Evolutionary conservation across 2,797 vertebrate species (phyloP).

Genomic region (Phrynocephalus vlangalii): DNA sequence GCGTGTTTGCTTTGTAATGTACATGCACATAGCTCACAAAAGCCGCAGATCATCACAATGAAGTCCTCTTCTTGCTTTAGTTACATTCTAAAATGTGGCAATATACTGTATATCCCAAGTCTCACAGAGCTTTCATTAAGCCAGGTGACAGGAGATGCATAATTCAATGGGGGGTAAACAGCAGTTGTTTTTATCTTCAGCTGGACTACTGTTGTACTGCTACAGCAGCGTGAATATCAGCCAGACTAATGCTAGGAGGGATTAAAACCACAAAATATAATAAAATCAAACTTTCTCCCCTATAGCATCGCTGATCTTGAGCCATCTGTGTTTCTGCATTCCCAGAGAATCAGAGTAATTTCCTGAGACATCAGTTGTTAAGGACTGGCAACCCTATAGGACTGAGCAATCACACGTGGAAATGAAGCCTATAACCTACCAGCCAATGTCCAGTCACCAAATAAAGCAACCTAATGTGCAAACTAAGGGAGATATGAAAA

Average conservation of each 20-base stretch:
- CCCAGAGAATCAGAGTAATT: no score
- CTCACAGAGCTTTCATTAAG: not conserved
- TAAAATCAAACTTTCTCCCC: no score
- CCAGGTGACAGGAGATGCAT: conserved; percentile 1
- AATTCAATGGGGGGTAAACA: conserved; percentile 18
- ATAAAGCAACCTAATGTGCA: no score
- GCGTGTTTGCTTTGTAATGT: not conserved
- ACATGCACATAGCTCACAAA: not conserved
- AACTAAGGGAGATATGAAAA: no score
- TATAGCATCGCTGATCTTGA: no score
- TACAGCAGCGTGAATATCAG: not conserved
- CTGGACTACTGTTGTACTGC: not conserved
- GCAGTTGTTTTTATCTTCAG: conserved; percentile 16
- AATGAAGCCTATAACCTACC: no score
- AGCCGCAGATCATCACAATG: not conserved
- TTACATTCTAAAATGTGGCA: not conserved
- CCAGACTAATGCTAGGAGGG: not conserved
- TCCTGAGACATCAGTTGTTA: not conserved
- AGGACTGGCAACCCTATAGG: not conserved
- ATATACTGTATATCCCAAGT: not conserved
- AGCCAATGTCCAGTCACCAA: no score
- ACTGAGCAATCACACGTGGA: not conserved
- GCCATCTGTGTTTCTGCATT: not conserved
- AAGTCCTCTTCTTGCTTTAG: not conserved
- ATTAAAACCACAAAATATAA: no score